Percentiles rank a stretch among this genome's conserved stretches.
Conservation (phyloP, 2,888 invertebrate genomes). For the Selenia dentaria region DNA sequence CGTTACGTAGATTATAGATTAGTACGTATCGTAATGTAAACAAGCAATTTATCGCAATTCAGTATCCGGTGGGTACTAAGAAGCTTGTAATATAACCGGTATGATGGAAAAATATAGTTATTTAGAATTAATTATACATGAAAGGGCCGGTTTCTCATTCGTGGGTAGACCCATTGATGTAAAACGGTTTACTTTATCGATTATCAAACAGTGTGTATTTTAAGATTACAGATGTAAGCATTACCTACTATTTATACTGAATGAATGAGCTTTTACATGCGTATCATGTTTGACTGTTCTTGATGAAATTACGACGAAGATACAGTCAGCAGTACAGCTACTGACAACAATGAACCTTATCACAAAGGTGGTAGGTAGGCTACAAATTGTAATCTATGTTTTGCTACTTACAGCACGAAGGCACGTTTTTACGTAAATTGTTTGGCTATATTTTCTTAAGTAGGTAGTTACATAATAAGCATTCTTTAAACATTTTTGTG, state of each 20-base stretch:
- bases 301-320: constrained; percentile 41
- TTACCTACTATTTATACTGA: constrained; percentile 46
- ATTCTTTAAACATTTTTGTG: constrained; percentile 21
- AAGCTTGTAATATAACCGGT: constrained; percentile 48
- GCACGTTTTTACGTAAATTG: constrained; percentile 26
- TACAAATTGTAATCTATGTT: constrained; percentile 2
- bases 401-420: constrained; percentile 8
- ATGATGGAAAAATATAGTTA: constrained; percentile 38
- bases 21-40: constrained; percentile 56
- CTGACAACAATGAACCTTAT: constrained; percentile 22
- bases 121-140: constrained; percentile 46
- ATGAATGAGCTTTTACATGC: constrained; percentile 50
- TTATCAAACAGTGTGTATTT: constrained; percentile 56
- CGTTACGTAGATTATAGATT: constrained; percentile 40
- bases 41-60: constrained; percentile 59
- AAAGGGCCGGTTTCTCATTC: constrained; percentile 34
- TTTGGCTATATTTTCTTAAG: constrained; percentile 25
- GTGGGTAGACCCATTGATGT: constrained; percentile 46
- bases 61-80: constrained; percentile 63
- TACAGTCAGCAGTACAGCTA: constrained; percentile 13
- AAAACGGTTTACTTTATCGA: constrained; percentile 60
- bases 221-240: constrained; percentile 53
- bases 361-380: constrained; percentile 8
- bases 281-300: constrained; percentile 46
- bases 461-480: constrained; percentile 30